Conservation (phyloP, 2,888 invertebrate species). For the Plebejus melissa region DNA sequence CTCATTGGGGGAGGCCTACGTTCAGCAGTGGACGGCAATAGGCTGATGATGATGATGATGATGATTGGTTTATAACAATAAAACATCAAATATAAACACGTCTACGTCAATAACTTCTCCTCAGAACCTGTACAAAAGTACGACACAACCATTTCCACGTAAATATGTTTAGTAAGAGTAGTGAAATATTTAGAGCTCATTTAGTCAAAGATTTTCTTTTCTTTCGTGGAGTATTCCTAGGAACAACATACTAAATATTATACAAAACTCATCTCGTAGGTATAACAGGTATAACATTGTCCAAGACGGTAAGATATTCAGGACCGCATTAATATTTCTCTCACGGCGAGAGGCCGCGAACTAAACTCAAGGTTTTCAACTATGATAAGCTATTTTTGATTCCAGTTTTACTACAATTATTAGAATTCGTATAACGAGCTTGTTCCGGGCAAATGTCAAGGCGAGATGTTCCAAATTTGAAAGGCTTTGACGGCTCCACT, state of each 20-base stretch:
- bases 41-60: neutral
- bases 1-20: too few species aligned
- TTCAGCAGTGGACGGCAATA: too few species aligned
- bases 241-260: neutral
- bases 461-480: constrained; percentile 18
- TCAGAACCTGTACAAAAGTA: neutral
- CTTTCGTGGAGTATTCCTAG: too few species aligned
- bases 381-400: constrained; percentile 23
- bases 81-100: neutral
- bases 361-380: constrained; percentile 25
- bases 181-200: too few species aligned
- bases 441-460: constrained; percentile 17
- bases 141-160: too few species aligned
- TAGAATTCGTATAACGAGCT: constrained; percentile 14
- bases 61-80: neutral
- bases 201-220: too few species aligned
- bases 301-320: neutral
- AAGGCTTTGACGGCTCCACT: neutral
- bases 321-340: constrained; percentile 12
- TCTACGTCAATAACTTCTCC: neutral
- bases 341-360: constrained; percentile 25
- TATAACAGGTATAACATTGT: neutral
- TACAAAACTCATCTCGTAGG: neutral
- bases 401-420: constrained; percentile 24
- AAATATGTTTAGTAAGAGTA: too few species aligned